Evolutionary conservation across 2,797 vertebrate genomes (phyloP).

Genomic region (Buphagus erythrorhynchus): DNA sequence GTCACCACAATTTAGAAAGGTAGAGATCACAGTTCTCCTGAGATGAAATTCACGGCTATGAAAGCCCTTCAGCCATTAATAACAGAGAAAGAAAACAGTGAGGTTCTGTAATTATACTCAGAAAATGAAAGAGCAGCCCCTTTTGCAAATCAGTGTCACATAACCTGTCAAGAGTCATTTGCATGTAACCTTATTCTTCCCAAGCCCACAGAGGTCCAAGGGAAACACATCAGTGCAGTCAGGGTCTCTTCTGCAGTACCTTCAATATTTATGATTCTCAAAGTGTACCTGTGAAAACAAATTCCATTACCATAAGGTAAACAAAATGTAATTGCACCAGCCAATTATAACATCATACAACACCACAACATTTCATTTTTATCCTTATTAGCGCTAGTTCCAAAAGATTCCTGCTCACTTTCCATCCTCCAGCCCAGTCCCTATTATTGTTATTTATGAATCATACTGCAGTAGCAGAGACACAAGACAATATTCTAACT

Average conservation of each 20-base stretch:
- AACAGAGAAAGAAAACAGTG: constrained; percentile 49
- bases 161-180: constrained; percentile 22
- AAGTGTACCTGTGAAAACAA: constrained; percentile 3
- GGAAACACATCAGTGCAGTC: neutral
- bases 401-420: neutral
- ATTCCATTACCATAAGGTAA: neutral
- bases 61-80: constrained; percentile 53
- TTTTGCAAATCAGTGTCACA: constrained; percentile 66
- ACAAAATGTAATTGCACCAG: constrained; percentile 13
- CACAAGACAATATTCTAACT: constrained; percentile 5
- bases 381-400: neutral
- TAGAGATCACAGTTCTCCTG: constrained; percentile 58
- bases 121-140: constrained; percentile 59
- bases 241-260: neutral
- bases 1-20: constrained; percentile 48
- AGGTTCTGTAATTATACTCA: constrained; percentile 65
- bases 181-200: constrained; percentile 26
- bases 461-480: neutral
- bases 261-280: constrained; percentile 9
- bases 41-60: constrained; percentile 47
- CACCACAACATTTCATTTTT: neutral
- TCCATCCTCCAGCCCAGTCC: neutral
- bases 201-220: neutral
- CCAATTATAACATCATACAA: constrained; percentile 35
- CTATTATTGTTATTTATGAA: constrained; percentile 47